Evolutionary conservation across 2,888 invertebrate genomes (phyloP), one percentile per base, ranked within the genome.

Genomic region (Ligdia adustata): DNA sequence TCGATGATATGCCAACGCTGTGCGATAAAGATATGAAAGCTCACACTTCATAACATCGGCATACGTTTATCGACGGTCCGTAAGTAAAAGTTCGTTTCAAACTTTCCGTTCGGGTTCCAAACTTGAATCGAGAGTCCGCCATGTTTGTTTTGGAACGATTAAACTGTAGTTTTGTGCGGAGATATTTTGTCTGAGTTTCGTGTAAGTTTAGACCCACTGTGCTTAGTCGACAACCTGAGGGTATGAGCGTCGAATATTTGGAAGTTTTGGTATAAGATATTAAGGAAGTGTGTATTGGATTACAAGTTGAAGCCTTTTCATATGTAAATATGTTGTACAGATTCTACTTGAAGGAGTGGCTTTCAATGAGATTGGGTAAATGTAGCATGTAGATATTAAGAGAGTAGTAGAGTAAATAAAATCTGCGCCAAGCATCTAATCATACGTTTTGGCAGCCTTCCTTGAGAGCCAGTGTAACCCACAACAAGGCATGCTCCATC

Each of bases 91-190:
- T 28, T 42, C 1, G 41, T 32, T 42, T 1, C 41, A 2, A 48
- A 48, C 38, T 48, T 48, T 48, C 16, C 42, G 47, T 41, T 41
- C 41, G 46, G 29, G 18, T 31, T 32, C 26, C 27, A 27, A 41
- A 45, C 40, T 45, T 16, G 32, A 32, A 33, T 16, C 9, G 9
- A 9, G 6, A 27, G 15, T n/a, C 41, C 33, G 20, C 22, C 38
- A 33, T 42, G 42, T 48, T 48, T 48, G 48, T 38, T 33, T 28
- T 22, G 33, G 28, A 46, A 46, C 57, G 38, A 54, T 54, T 54
- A 52, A 57, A 57, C 39, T 49, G 43, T 52, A 43, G 54, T 57
- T 54, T 52, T 46, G 46, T 35, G 34, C 38, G 31, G 34, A 43
- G 48, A 40, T 48, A 42, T 52, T 52, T 57, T 48, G 47, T 37